These are phyloP conservation scores for Stramonita haemastoma DNA, from an alignment of 2,888 invertebrate species.

Conservation along the genomic window DNA sequence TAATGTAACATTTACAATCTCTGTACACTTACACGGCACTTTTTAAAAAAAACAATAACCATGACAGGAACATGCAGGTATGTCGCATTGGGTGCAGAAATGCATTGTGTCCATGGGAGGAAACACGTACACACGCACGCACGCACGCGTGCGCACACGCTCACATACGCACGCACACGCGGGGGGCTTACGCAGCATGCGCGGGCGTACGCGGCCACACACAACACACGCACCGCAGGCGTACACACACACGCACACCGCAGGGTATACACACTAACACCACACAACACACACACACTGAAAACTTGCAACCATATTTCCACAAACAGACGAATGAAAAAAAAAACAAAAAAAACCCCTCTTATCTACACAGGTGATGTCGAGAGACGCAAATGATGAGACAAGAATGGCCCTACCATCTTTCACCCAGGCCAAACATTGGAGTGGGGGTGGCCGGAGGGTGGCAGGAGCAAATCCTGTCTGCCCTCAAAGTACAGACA, in stretches of 20 bases:
- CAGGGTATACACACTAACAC: no score
- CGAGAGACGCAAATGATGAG: slow-evolving; percentile 68
- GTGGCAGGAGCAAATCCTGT: slow-evolving; percentile 61
- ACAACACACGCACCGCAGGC: no score
- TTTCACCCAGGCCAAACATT: slow-evolving; percentile 70
- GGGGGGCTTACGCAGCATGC: no score
- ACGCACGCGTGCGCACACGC: not conserved
- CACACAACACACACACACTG: not conserved
- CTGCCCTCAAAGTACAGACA: slow-evolving; percentile 51
- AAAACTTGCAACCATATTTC: not conserved
- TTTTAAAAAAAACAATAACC: no score
- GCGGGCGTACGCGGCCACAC: no score
- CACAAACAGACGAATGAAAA: not conserved
- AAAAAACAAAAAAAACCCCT: not conserved
- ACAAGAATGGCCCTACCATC: slow-evolving; percentile 67
- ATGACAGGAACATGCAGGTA: not conserved
- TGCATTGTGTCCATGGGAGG: not conserved
- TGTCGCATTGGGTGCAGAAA: not conserved
- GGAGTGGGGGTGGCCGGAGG: slow-evolving; percentile 64
- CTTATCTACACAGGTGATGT: slow-evolving; percentile 61
- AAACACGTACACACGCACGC: not conserved
- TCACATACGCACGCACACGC: not conserved
- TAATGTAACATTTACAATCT: no score
- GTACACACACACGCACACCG: no score
- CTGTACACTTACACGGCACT: no score